Base-by-base conservation (phyloP, 2,113 vertebrate species). In the Myodes glareolus region DNA sequence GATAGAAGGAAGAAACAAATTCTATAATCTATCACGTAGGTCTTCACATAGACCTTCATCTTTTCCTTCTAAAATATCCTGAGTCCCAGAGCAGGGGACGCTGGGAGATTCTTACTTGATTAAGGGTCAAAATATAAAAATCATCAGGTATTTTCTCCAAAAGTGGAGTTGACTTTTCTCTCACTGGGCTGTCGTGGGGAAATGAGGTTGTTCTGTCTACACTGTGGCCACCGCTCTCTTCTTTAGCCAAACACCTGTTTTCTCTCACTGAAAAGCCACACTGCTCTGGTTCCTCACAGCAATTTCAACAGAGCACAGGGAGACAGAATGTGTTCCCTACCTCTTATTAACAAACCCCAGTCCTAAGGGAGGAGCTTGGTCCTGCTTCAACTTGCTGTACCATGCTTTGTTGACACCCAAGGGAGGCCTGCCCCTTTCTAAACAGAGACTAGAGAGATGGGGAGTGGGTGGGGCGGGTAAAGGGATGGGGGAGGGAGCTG, bases 51-150 rank as follows among this genome's bases (percentile, higher is more conserved):
- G 42, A 47, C 52, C 52, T 86, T 12, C 5, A 78, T 81, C 65
- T 61, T 73, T 92, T 72, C 88, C 93, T 93, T 87, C 42, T 31
- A 82, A 88, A 95, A 88, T 82, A 52, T 16, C 12, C 31, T 9
- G 1, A 50, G 31, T 65, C 55, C 29, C 29, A 33, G 31, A 88
- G 58, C 21, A 90, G 67, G 16, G 70, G 55, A 92, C 76, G 14
- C 29, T 77, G 31, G 29, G 72, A 55, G n/a, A 45, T 36, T 1
- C 33, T n/a, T 27, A 63, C 50, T 67, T 13, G 3, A 72, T 3
- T 7, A 31, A 65, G 78, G 6, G 23, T 81, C 70, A 36, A 39
- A 65, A 42, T 65, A 61, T 58, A 90, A 78, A 63, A 33, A 17
- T 21, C 50, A 47, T 7, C 72, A 55, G 11, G 58, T n/a, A 7